phyloP scores from a whole-genome alignment of 1,140 invertebrate species.

The Aphelinus atriplicis region DNA sequence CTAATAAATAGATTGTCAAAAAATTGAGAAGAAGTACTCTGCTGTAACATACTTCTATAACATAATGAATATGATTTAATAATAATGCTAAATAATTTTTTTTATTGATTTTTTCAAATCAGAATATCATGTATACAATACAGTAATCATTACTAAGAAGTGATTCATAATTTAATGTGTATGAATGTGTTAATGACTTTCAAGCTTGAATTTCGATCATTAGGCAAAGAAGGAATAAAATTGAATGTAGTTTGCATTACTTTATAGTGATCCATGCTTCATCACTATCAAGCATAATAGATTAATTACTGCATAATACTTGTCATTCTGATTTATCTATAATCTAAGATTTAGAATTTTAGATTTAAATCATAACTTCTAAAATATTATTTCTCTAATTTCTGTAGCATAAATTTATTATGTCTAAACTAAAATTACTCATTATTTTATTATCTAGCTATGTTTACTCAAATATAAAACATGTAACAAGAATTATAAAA shows the following conservation, averaged over 20 bases:
- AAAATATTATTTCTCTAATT: no score
- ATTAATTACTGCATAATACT: constrained; percentile 8
- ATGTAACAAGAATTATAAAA: neutral
- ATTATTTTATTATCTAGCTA: constrained; percentile 14
- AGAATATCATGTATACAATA: constrained; percentile 20
- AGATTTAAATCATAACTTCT: no score
- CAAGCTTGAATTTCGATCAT: no score
- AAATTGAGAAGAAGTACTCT: constrained; percentile 6
- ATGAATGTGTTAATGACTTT: constrained; percentile 9
- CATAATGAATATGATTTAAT: neutral
- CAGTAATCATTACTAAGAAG: neutral
- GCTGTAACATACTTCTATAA: neutral
- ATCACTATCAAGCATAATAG: constrained; percentile 29
- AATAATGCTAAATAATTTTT: neutral
- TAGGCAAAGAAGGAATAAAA: neutral
- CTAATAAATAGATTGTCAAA: neutral
- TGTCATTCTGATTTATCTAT: constrained; percentile 13
- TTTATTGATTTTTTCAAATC: neutral
- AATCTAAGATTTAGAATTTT: neutral
- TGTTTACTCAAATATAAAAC: constrained; percentile 12
- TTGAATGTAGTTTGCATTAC: neutral
- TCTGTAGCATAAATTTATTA: no score
- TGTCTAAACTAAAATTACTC: neutral
- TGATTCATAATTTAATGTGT: constrained; percentile 8
- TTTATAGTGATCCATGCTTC: constrained; percentile 42